These are phyloP conservation scores for Eristalis arbustorum DNA, from an alignment of 2,888 invertebrate species.

Conservation along the genomic window DNA sequence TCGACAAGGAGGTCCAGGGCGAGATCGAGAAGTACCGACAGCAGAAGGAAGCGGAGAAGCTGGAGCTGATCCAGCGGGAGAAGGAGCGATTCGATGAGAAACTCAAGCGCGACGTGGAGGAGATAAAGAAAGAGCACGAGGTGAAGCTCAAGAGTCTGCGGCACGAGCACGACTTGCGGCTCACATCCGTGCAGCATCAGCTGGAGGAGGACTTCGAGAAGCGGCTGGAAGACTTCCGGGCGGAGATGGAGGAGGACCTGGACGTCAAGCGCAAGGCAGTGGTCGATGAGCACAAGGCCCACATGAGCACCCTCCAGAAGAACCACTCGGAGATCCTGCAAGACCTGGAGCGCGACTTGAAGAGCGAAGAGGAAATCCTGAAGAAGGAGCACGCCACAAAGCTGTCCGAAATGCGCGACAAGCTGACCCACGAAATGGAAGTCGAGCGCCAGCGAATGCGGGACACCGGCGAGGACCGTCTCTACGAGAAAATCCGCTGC, in stretches of 20 bases:
- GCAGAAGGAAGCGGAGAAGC: constrained; percentile 79
- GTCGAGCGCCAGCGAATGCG: constrained; percentile 80
- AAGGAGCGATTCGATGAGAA: constrained; percentile 78
- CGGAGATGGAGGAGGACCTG: constrained; percentile 79
- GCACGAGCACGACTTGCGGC: constrained; percentile 77
- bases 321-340: constrained; percentile 79
- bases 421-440: constrained; percentile 83
- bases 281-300: constrained; percentile 81
- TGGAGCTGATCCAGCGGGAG: constrained; percentile 80
- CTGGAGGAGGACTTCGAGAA: constrained; percentile 80
- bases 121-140: constrained; percentile 75
- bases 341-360: constrained; percentile 78
- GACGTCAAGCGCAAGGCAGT: constrained; percentile 81
- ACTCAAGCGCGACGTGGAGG: constrained; percentile 76
- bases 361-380: constrained; percentile 84
- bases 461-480: constrained; percentile 80
- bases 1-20: constrained; percentile 74
- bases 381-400: constrained; percentile 86
- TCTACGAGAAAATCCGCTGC: constrained; percentile 85
- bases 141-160: constrained; percentile 79
- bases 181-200: constrained; percentile 81
- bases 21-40: constrained; percentile 71
- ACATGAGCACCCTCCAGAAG: constrained; percentile 78
- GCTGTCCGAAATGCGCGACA: constrained; percentile 84
- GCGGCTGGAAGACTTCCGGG: constrained; percentile 78